Evolutionary conservation across 2,113 vertebrate genomes (phyloP), one percentile per base, ranked within the genome.

Genomic region (Prietella phreatophila): DNA sequence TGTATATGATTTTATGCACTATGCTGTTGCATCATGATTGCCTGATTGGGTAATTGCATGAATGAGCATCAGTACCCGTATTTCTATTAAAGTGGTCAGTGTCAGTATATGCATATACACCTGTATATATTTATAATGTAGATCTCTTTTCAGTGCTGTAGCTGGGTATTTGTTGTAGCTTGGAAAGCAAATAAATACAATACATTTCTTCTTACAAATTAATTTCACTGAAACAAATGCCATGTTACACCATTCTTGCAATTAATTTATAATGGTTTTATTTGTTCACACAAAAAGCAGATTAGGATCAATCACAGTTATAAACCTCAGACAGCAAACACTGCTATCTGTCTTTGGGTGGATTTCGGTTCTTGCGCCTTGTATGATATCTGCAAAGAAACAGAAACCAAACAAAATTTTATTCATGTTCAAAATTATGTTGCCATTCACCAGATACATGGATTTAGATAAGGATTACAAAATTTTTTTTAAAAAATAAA

Each of bases 321-420:
- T 36, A 58, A 27, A 30, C 17, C 65, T 65, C 11, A 67, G 67
- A 75, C 22, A 76, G 39, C 11, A 19, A 19, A 25, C n/a, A 69
- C 11, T 19, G 47, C 84, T 86, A 92, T 91, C 92, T 36, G 90
- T 93, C 93, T 92, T 89, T 93, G 39, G 92, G 91, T 22, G 93
- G 90, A 86, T 91, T 89, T 75, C 58, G 73, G 1, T 92, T 93
- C 80, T 78, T 91, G 88, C 91, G 92, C 89, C 92, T 85, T 15
- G 25, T 92, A 79, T 90, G 93, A 81, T 92, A 92, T 82, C 96
- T 96, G 92, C 58, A 67, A 81, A 82, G 17, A 79, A 71, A 83
- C 92, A 91, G n/a, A 83, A 80, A 90, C 22, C 91, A 13, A 84
- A 36, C 25, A 58, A 33, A 67, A 1, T 2, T 8, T 25, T 79